Base-by-base conservation (phyloP, 2,797 vertebrate species). In the Pseudopleuronectes americanus region DNA sequence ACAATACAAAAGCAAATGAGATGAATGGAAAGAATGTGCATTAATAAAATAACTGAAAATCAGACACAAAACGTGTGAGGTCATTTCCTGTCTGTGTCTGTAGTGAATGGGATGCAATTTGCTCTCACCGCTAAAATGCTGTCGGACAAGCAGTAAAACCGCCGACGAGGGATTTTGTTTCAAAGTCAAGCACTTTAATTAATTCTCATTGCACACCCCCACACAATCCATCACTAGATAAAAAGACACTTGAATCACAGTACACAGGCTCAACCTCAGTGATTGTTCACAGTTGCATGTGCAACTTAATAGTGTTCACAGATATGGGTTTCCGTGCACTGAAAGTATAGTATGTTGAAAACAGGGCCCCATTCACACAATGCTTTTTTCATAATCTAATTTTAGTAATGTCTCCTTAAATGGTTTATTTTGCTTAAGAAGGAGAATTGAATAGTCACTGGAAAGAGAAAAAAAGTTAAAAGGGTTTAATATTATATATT, bases 41-140 rank as follows among this genome's bases (percentile, higher is more conserved):
- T 95, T 95, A 93, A 94, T 91, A 93, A 93, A 95, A 92, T 94
- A 90, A 94, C 54, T 59, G 80, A 91, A 93, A 93, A 87, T 90
- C 67, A 59, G 63, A 89, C 57, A 45, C 14, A 61, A 58, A 33
- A 52, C 49, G 59, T 79, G 67, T 81, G 68, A 24, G 91, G 90
- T 94, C 88, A 57, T 93, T 93, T 93, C 58, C 49, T 76, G 64
- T 79, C 36, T 72, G 45, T 62, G 22, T 65, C 21, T 57, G 0
- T 36, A 23, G 31, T 63, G 8, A 79, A 10, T 22, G n/a, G 13
- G 7, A 14, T 1, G 24, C 7, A 4, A 2, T 71, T 31, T 64
- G 58, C 36, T 24, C 3, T 63, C 22, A 55, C 36, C 53, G 54
- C 24, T 64, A 36, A 57, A 69, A 58, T 5, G 23, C 21, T 26